Evolutionary conservation across 2,888 invertebrate genomes (phyloP).

Genomic region (Nymphalis polychloros): DNA sequence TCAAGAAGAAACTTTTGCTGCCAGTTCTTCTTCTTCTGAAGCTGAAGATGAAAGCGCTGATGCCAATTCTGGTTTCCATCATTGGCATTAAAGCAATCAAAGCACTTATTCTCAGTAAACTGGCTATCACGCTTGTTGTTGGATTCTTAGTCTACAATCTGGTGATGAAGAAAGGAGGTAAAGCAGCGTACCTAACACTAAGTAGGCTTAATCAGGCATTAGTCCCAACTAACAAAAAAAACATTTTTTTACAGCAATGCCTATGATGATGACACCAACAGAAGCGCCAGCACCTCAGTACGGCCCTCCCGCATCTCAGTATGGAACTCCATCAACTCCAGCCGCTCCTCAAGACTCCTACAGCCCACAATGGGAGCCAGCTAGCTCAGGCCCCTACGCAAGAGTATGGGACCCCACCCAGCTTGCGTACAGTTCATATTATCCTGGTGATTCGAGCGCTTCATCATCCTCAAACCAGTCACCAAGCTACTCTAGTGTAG

Average conservation of each 20-base stretch:
- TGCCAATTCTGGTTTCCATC: slow-evolving; percentile 90
- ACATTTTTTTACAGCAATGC: slow-evolving; percentile 81
- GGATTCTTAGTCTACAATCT: slow-evolving; percentile 91
- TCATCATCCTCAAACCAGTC: slow-evolving; percentile 81
- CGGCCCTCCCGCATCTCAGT: slow-evolving; percentile 85
- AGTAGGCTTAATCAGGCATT: neutral
- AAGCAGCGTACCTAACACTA: slow-evolving; percentile 41
- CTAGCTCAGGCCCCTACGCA: slow-evolving; percentile 88
- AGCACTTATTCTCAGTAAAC: slow-evolving; percentile 91
- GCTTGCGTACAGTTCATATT: slow-evolving; percentile 87
- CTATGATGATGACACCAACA: slow-evolving; percentile 86
- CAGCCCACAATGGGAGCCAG: slow-evolving; percentile 87
- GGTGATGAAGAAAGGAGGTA: slow-evolving; percentile 87
- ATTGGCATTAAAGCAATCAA: slow-evolving; percentile 91
- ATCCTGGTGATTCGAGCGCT: slow-evolving; percentile 83
- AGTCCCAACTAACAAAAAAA: neutral
- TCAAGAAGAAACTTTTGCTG: slow-evolving; percentile 91
- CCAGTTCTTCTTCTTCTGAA: slow-evolving; percentile 90
- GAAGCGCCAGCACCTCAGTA: slow-evolving; percentile 84
- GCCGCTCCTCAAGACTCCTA: slow-evolving; percentile 87
- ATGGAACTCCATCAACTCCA: slow-evolving; percentile 74
- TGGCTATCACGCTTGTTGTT: slow-evolving; percentile 89
- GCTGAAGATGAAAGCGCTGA: slow-evolving; percentile 90
- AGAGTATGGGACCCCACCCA: slow-evolving; percentile 88
- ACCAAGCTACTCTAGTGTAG: slow-evolving; percentile 74